Percentiles rank a stretch among this genome's conserved stretches.
Evolutionary conservation across 53 echinoderm and acorn worm genomes (phyloP).

Genomic region (Apostichopus leukothele): DNA sequence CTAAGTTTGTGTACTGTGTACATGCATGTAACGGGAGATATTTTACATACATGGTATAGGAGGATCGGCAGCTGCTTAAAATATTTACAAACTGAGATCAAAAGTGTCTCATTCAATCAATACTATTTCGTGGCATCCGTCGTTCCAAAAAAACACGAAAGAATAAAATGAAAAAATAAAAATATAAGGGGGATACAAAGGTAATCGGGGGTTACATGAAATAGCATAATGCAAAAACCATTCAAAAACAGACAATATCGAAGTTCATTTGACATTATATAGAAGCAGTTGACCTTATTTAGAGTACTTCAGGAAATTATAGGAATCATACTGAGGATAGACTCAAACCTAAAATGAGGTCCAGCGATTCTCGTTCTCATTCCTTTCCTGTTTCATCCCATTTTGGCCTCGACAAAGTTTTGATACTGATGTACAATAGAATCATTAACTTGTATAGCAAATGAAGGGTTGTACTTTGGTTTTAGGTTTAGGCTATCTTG

Average conservation of each 20-base stretch:
- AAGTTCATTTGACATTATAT: slow-evolving; percentile 7
- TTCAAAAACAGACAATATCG: background rate
- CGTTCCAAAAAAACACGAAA: background rate
- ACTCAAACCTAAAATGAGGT: background rate
- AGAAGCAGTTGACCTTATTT: slow-evolving; percentile 29
- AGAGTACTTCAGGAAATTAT: slow-evolving; percentile 23
- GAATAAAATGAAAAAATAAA: background rate
- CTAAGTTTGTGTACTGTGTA: too few relatives aligned
- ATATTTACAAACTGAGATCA: too few relatives aligned
- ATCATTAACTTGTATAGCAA: background rate
- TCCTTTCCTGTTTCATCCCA: background rate
- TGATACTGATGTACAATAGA: background rate
- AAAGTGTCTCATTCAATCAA: too few relatives aligned
- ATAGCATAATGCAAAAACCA: slow-evolving; percentile 7
- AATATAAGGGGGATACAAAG: background rate
- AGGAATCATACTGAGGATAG: slow-evolving; percentile 9
- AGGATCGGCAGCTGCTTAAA: too few relatives aligned
- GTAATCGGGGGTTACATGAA: background rate
- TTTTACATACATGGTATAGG: too few relatives aligned
- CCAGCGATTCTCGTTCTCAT: background rate
- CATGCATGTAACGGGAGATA: too few relatives aligned
- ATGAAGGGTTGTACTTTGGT: background rate
- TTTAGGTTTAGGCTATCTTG: background rate
- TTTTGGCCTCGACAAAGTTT: background rate
- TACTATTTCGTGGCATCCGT: too few relatives aligned